Evolutionary conservation across 2,797 vertebrate genomes (phyloP), one percentile per base, ranked within the genome.

Genomic region (Falco novaeseelandiae): DNA sequence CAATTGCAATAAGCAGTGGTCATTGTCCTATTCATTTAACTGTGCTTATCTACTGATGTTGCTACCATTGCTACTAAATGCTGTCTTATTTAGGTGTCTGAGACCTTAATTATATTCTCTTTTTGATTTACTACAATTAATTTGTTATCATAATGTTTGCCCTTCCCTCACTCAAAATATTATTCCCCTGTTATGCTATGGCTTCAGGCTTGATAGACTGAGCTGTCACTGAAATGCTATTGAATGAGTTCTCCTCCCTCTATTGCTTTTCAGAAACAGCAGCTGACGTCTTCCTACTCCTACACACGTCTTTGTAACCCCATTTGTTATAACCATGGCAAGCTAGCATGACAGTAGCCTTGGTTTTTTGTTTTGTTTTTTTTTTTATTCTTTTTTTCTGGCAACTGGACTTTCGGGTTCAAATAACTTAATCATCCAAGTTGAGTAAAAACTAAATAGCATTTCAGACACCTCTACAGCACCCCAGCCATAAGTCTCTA

Each of bases 221-320:
- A 81, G 58, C 54, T 76, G 54, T 38, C 73, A 38, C 51, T 57
- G 48, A 84, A 89, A 83, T 25, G 73, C 57, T 67, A 5, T 36
- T 40, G 66, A 59, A 26, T 26, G 52, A 10, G 32, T 44, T 80
- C 54, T 79, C 12, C 74, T 95, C 27, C 46, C 40, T 54, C 12
- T 2, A 10, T 0, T 20, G 38, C 83, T 91, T 59, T 74, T 88
- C 65, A 88, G 87, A 81, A 91, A 58, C 27, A 72, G 70, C 55
- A 79, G n/a, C 38, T 57, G 44, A 29, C 49, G 40, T 93, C 65
- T 89, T 61, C 91, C 87, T 95, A n/a, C 81, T 93, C 73, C 74
- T 54, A 51, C 26, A 52, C 19, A 38, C 3, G 34, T 74, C 65
- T 69, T 30, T 78, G 32, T 5, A 61, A 27, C 27, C 57, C 23